A percentile compares a stretch with the other conserved stretches of the same genome.
These are phyloP conservation scores for Coelopa frigida DNA, from an alignment of 1,140 invertebrate genomes.

Conservation along the genomic window DNA sequence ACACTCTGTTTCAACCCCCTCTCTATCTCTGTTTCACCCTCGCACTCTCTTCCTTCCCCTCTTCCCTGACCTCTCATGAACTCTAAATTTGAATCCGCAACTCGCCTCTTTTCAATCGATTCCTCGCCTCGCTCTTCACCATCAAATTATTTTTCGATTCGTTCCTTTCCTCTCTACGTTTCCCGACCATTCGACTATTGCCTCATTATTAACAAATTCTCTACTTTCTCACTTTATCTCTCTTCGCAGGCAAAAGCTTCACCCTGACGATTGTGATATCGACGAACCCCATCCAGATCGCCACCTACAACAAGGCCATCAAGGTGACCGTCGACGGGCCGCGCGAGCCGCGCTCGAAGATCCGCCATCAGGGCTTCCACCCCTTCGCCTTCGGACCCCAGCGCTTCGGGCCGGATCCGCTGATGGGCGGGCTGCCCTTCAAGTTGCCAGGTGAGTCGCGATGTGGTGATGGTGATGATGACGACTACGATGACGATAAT, in stretches of 20 bases:
- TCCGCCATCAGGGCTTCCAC: constrained; percentile 76
- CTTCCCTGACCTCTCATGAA: too few relatives aligned
- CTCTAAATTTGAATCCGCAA: too few relatives aligned
- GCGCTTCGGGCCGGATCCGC: constrained; percentile 69
- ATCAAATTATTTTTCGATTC: too few relatives aligned
- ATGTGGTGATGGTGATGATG: neutral
- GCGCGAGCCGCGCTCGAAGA: constrained; percentile 89
- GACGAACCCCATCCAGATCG: constrained; percentile 85
- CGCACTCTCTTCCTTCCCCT: too few relatives aligned
- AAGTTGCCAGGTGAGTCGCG: constrained; percentile 67
- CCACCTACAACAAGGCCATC: constrained; percentile 90
- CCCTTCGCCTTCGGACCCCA: constrained; percentile 77
- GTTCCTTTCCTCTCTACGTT: too few relatives aligned
- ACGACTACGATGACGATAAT: neutral
- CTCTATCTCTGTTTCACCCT: too few relatives aligned
- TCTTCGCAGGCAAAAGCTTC: constrained; percentile 95
- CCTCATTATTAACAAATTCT: neutral
- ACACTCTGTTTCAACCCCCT: too few relatives aligned
- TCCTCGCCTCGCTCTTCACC: too few relatives aligned
- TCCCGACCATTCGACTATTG: too few relatives aligned
- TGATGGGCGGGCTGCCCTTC: constrained; percentile 71
- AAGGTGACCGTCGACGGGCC: constrained; percentile 99
- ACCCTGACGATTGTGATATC: constrained; percentile 91
- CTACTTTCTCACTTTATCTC: too few relatives aligned
- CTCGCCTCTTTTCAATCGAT: constrained; percentile 6